Conservation (phyloP, 2,888 invertebrate species). For the Ecdyonurus torrentis region DNA sequence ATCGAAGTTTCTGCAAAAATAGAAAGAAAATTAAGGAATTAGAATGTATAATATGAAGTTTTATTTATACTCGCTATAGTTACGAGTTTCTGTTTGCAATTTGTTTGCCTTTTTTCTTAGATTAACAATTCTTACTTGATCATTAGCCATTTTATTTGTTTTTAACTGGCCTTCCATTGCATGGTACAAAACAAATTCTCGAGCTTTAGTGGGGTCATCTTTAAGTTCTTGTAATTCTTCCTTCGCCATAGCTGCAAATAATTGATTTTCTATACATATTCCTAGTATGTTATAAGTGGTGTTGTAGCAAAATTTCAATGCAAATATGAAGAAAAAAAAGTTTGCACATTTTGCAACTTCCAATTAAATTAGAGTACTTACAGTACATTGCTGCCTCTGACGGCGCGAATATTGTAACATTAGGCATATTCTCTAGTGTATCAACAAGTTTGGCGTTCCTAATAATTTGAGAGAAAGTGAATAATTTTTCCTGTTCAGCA, state of each 20-base stretch:
- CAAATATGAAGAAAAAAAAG: too few species aligned
- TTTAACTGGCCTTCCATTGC: constrained; percentile 25
- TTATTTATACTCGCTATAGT: too few species aligned
- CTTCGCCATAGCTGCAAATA: constrained; percentile 20
- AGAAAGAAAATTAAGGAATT: too few species aligned
- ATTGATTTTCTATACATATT: too few species aligned
- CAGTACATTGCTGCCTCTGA: constrained; percentile 29
- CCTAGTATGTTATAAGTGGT: too few species aligned
- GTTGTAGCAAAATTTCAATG: too few species aligned
- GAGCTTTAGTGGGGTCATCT: constrained; percentile 21
- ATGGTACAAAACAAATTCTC: constrained; percentile 27
- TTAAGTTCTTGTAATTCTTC: constrained; percentile 20
- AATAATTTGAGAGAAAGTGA: constrained; percentile 26
- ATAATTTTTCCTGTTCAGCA: constrained; percentile 24
- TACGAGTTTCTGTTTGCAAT: background rate
- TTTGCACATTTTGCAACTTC: background rate
- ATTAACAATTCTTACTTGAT: constrained; percentile 18
- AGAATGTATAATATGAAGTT: too few species aligned
- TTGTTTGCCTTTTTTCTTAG: background rate
- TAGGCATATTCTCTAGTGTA: constrained; percentile 24
- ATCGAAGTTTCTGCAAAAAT: too few species aligned
- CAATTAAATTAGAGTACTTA: constrained; percentile 19
- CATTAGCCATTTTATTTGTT: constrained; percentile 26
- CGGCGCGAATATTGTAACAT: constrained; percentile 31
- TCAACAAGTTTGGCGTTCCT: constrained; percentile 27